Percentiles rank a stretch among this genome's conserved stretches.
Conservation (phyloP, 2,888 invertebrate species). For the Timema podura region DNA sequence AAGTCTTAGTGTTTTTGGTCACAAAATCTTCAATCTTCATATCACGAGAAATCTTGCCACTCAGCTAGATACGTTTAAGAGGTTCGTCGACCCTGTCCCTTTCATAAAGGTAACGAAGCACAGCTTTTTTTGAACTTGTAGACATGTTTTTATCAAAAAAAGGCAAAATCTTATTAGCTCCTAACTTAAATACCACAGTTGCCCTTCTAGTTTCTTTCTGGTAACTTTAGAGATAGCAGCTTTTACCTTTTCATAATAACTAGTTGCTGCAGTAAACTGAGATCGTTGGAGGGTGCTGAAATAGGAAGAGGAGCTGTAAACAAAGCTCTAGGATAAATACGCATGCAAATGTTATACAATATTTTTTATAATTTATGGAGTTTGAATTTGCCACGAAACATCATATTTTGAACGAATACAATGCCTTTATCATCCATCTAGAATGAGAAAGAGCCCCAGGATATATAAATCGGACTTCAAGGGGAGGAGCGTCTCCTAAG, state of each 20-base stretch:
- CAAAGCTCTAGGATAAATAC: constrained; percentile 1
- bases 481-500: too few relatives aligned
- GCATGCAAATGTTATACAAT: background rate
- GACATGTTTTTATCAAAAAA: background rate
- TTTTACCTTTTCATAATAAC: background rate
- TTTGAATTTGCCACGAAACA: background rate
- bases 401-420: too few relatives aligned
- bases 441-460: too few relatives aligned
- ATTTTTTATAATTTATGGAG: background rate
- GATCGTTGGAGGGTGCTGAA: background rate
- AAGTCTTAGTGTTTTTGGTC: too few relatives aligned
- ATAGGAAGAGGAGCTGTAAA: background rate
- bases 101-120: background rate
- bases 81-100: too few relatives aligned
- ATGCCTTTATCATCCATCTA: too few relatives aligned
- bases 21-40: too few relatives aligned
- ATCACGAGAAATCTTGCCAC: too few relatives aligned
- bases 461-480: too few relatives aligned
- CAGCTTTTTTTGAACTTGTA: background rate
- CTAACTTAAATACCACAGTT: background rate
- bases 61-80: too few relatives aligned
- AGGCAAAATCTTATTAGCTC: background rate
- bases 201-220: background rate
- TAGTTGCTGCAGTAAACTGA: background rate
- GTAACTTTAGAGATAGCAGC: constrained; percentile 6